phyloP scores from a whole-genome alignment of 1,140 invertebrate species.

The Zaprionus tsacasi region DNA sequence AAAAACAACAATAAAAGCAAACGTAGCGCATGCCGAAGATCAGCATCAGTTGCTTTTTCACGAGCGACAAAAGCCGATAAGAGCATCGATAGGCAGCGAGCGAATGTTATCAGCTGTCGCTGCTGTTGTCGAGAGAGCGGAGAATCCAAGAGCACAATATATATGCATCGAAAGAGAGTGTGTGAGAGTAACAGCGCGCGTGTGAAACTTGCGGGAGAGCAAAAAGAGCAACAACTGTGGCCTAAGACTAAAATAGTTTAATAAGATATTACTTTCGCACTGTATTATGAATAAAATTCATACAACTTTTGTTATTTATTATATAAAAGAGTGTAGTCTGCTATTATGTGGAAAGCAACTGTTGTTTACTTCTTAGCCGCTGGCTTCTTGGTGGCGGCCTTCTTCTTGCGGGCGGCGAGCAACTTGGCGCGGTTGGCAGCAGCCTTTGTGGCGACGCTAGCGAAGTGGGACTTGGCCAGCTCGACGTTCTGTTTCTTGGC shows the following conservation, averaged over 20 bases:
- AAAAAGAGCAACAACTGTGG: slow-evolving; percentile 52
- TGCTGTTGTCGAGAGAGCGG: slow-evolving; percentile 4
- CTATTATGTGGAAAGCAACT: slow-evolving; percentile 56
- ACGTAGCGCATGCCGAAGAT: slow-evolving; percentile 45
- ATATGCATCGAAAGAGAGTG: not conserved
- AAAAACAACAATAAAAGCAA: slow-evolving; percentile 18
- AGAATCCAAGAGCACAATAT: not conserved
- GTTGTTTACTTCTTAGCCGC: slow-evolving; percentile 78
- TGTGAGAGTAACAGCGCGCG: not conserved
- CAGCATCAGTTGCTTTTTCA: slow-evolving; percentile 48
- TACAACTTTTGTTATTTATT: slow-evolving; percentile 79
- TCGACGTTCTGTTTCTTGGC: slow-evolving; percentile 82
- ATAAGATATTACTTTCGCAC: slow-evolving; percentile 77
- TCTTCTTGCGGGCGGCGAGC: slow-evolving; percentile 81
- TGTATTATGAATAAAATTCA: slow-evolving; percentile 84
- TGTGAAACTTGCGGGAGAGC: slow-evolving; percentile 33
- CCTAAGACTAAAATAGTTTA: slow-evolving; percentile 73
- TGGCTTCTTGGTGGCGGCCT: slow-evolving; percentile 70
- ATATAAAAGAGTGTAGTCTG: slow-evolving; percentile 72
- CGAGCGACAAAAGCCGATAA: slow-evolving; percentile 59
- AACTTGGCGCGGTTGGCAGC: slow-evolving; percentile 77
- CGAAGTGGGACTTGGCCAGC: slow-evolving; percentile 79
- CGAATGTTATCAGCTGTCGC: slow-evolving; percentile 55
- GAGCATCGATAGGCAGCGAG: slow-evolving; percentile 56
- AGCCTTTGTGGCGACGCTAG: slow-evolving; percentile 74